A percentile compares a stretch with the other conserved stretches of the same genome.
phyloP scores from a whole-genome alignment of 1,140 invertebrate species.

The Dreissena polymorpha region DNA sequence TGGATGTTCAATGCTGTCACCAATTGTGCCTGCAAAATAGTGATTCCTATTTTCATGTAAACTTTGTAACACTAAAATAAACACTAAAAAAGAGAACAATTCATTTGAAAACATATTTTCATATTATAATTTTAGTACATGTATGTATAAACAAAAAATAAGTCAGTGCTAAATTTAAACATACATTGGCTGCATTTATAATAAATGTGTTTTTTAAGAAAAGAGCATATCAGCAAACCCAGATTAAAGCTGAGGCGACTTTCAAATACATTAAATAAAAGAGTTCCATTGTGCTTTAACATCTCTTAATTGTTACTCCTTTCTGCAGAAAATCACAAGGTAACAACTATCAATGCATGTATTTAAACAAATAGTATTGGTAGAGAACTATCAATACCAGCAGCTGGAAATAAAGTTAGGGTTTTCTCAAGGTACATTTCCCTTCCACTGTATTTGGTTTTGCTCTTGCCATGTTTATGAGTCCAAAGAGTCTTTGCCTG shows the following conservation, averaged over 20 bases:
- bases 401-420: slow-evolving; percentile 53
- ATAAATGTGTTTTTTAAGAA: too few species aligned
- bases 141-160: too few species aligned
- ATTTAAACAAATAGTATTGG: not conserved
- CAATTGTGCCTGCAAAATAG: slow-evolving; percentile 16
- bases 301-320: not conserved
- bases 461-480: slow-evolving; percentile 60
- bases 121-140: slow-evolving; percentile 14
- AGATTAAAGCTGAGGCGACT: not conserved
- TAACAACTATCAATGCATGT: not conserved
- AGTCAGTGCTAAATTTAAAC: too few species aligned
- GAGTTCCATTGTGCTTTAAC: not conserved
- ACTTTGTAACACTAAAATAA: not conserved
- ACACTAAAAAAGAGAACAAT: not conserved
- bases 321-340: not conserved
- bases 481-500: slow-evolving; percentile 67
- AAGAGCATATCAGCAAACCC: too few species aligned
- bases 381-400: slow-evolving; percentile 1
- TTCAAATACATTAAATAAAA: slow-evolving; percentile 4
- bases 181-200: too few species aligned
- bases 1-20: slow-evolving; percentile 62
- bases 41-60: not conserved
- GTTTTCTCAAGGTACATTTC: slow-evolving; percentile 63
- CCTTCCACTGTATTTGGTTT: slow-evolving; percentile 62
- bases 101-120: too few species aligned